Evolutionary conservation across 2,113 vertebrate genomes (phyloP).

Genomic region (Esox niger): DNA sequence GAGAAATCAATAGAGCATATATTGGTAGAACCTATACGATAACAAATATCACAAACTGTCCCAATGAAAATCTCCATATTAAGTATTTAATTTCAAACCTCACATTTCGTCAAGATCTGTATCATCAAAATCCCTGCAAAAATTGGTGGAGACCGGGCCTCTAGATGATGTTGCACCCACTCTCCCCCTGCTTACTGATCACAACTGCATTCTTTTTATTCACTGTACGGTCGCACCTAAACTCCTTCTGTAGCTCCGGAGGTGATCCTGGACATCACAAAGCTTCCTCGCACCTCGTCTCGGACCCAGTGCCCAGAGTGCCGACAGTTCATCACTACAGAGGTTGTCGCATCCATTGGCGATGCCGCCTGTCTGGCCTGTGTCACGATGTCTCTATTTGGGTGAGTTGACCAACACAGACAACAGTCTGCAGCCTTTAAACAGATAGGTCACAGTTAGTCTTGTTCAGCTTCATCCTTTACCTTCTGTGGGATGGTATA

Average conservation of each 20-base stretch:
- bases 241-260: slow-evolving; percentile 54
- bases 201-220: neutral
- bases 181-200: too few relatives aligned
- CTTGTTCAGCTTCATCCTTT: too few relatives aligned
- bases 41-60: neutral
- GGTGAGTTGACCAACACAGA: slow-evolving; percentile 48
- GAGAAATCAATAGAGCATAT: too few relatives aligned
- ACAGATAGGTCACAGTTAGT: neutral
- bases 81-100: too few relatives aligned
- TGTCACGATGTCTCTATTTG: slow-evolving; percentile 21
- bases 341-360: slow-evolving; percentile 36
- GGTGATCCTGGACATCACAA: slow-evolving; percentile 50
- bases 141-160: too few relatives aligned
- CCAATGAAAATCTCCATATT: neutral
- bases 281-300: slow-evolving; percentile 40
- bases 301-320: slow-evolving; percentile 67
- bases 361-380: slow-evolving; percentile 60
- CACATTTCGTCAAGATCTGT: too few relatives aligned
- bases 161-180: neutral
- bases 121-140: too few relatives aligned
- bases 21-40: neutral
- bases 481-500: too few relatives aligned
- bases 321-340: slow-evolving; percentile 57
- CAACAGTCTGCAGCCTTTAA: slow-evolving; percentile 28
- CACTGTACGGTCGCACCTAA: neutral